phyloP scores from a whole-genome alignment of 2,113 vertebrate genomes.

The Brienomyrus brachyistius region DNA sequence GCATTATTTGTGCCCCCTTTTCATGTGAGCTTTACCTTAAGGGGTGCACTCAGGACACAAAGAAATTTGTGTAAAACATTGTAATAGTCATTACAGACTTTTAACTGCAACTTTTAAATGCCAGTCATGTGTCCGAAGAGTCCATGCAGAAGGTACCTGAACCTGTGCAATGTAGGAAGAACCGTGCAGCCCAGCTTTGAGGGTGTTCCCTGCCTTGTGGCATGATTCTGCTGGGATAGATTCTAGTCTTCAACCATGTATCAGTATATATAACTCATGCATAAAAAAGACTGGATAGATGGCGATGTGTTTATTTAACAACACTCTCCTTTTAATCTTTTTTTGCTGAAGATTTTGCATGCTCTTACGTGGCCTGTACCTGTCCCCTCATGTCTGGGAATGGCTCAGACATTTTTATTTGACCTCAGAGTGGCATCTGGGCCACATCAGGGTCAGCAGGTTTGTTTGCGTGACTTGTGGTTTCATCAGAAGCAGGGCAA shows the following conservation, averaged over 20 bases:
- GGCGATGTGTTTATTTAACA: background rate
- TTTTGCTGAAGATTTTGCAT: background rate
- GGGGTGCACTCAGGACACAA: background rate
- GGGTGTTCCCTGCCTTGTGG: background rate
- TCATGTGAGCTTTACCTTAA: background rate
- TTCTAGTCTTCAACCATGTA: background rate
- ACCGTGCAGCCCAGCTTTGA: background rate
- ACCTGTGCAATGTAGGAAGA: background rate
- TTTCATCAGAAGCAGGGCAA: background rate
- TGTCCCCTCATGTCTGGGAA: background rate
- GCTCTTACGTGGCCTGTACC: background rate
- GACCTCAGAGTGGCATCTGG: background rate
- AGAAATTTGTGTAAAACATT: background rate
- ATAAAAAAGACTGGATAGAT: background rate
- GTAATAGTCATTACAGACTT: background rate
- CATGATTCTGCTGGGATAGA: background rate
- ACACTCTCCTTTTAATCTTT: background rate
- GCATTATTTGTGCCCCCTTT: background rate
- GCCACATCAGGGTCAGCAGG: background rate
- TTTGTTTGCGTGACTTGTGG: background rate
- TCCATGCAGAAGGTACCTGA: background rate
- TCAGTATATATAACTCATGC: background rate
- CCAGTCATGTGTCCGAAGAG: background rate
- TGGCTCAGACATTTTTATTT: background rate
- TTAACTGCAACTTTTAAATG: background rate